Base-by-base conservation (phyloP, 2,113 vertebrate genomes). In the Semnornis frantzii region DNA sequence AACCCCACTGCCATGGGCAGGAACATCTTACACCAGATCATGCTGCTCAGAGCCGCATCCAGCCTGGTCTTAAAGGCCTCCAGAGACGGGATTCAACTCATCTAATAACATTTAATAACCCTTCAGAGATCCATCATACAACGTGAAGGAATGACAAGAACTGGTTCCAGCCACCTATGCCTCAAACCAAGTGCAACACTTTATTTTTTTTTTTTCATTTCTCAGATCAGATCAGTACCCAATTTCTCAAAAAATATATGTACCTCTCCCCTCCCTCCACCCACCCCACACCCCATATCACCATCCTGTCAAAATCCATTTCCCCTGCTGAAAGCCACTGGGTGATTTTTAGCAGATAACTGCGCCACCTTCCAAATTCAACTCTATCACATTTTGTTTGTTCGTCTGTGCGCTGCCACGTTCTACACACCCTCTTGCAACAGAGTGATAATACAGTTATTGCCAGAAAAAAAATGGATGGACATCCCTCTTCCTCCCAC, bases 361-460 rank as follows among this genome's bases (percentile, higher is more conserved):
- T 83, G 39, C 11, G 6, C 69, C 80, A 83, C 91, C 58, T 94
- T 86, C 73, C 50, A 85, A 92, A 94, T 75, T 80, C 90, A 79
- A 16, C 79, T 85, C 72, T 73, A 91, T 89, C 85, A 85, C 66
- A 88, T 80, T 80, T 60, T 83, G 57, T 80, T 85, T 95, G 93
- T 90, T 89, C 94, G 76, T 69, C 79, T 85, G 69, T 83, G 87
- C 31, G 4, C 80, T 88, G 65, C 72, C 68, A 4, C 64, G 60
- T 70, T 85, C 89, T 63, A 42, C 13, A 2, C 62, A 85, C 72
- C 85, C 90, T 60, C 85, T 95, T 77, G 87, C 66, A 87, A 85
- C 54, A 82, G 64, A 48, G 87, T 89, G 91, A 95, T 94, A 96
- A 94, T 95, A 92, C 3, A 90, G 87, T 87, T 96, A 93, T 89